Percentiles rank a stretch among this genome's conserved stretches.
Evolutionary conservation across 2,113 vertebrate genomes (phyloP).

Genomic region (Motacilla alba): DNA sequence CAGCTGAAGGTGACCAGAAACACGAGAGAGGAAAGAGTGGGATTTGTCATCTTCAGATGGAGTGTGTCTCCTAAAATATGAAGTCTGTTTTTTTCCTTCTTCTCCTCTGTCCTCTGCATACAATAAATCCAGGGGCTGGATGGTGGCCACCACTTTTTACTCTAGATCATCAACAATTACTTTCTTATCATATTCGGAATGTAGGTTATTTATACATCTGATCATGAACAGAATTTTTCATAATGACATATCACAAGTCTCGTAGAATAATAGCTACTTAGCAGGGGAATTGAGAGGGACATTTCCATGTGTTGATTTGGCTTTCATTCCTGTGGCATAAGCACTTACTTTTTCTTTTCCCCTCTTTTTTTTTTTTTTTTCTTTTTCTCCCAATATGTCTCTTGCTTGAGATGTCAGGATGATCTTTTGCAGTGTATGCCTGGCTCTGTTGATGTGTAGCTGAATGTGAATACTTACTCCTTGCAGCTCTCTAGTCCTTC

Average conservation of each 20-base stretch:
- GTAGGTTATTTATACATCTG: not conserved
- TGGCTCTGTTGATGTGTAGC: not conserved
- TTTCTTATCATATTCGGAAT: not conserved
- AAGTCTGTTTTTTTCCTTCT: not conserved
- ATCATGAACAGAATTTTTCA: not conserved
- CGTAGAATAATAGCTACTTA: not conserved
- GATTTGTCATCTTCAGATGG: not conserved
- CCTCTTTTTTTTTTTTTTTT: not conserved
- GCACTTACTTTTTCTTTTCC: not conserved
- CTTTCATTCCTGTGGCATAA: not conserved
- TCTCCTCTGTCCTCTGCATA: not conserved
- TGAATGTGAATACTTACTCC: not conserved
- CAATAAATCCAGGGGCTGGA: not conserved
- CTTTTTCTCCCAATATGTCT: not conserved
- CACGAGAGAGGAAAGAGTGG: accelerated
- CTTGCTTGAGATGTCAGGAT: not conserved
- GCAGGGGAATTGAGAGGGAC: not conserved
- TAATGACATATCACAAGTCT: not conserved
- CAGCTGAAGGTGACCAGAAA: accelerated
- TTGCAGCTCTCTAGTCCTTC: not conserved
- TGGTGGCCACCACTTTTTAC: not conserved
- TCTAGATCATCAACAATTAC: not conserved
- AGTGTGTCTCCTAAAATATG: not conserved
- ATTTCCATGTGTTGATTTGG: not conserved
- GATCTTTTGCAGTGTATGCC: not conserved